These are phyloP conservation scores for Xiphophorus maculatus DNA, from an alignment of 2,113 vertebrate species.

Conservation along the genomic window DNA sequence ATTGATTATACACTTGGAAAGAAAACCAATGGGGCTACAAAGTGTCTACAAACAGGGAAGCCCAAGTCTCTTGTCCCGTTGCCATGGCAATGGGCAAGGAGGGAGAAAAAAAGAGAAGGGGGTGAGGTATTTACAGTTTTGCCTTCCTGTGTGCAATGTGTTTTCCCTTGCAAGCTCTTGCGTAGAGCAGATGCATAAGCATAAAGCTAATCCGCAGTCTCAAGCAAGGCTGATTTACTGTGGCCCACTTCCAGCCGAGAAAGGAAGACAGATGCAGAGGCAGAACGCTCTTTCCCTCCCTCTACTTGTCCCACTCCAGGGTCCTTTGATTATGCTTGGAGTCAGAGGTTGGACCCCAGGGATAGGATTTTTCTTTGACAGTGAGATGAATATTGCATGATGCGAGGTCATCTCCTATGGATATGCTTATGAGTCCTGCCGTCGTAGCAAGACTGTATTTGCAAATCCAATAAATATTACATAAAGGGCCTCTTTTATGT, in stretches of 20 bases:
- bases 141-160: constrained; percentile 62
- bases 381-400: constrained; percentile 47
- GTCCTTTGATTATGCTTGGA: constrained; percentile 30
- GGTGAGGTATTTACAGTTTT: constrained; percentile 58
- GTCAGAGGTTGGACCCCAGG: constrained; percentile 26
- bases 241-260: constrained; percentile 51
- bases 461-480: constrained; percentile 53
- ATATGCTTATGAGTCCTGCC: constrained; percentile 28
- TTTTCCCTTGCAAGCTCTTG: constrained; percentile 54
- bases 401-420: constrained; percentile 36
- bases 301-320: constrained; percentile 4
- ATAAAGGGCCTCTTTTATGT: constrained; percentile 50
- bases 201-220: constrained; percentile 53
- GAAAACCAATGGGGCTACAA: constrained; percentile 20
- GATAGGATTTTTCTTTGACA: constrained; percentile 30
- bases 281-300: constrained; percentile 9
- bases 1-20: constrained; percentile 6
- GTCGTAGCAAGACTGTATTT: constrained; percentile 36
- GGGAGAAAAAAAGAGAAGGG: constrained; percentile 40
- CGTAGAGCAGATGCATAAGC: constrained; percentile 54
- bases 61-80: constrained; percentile 54
- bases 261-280: background rate
- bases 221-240: constrained; percentile 59
- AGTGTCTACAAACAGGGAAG: constrained; percentile 29
- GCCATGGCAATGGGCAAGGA: constrained; percentile 68